Percentiles rank a stretch among this genome's conserved stretches.
phyloP scores from a whole-genome alignment of 2,113 vertebrate species.

The Ictalurus furcatus region DNA sequence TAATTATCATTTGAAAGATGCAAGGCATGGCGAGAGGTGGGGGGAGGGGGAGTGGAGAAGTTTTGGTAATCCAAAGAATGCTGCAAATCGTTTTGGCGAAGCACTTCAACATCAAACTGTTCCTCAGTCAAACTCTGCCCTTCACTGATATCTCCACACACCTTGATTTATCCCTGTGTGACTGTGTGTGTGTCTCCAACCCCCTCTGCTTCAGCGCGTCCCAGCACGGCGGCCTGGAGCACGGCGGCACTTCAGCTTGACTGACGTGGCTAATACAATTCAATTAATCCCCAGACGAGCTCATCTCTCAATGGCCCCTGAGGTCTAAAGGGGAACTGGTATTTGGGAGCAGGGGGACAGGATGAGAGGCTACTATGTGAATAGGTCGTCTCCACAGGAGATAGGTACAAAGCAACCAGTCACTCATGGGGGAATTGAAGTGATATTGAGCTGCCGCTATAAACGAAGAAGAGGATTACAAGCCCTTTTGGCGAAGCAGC shows the following conservation, averaged over 20 bases:
- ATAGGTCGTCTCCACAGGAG: slow-evolving; percentile 53
- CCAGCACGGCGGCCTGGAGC: slow-evolving; percentile 34
- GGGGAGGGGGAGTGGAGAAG: background rate
- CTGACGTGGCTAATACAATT: slow-evolving; percentile 52
- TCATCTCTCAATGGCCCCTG: slow-evolving; percentile 49
- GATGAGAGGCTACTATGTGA: slow-evolving; percentile 48
- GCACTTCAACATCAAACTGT: background rate
- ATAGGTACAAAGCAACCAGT: slow-evolving; percentile 54
- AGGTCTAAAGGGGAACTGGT: slow-evolving; percentile 50
- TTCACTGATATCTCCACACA: slow-evolving; percentile 10
- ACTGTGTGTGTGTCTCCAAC: background rate
- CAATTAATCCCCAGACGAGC: slow-evolving; percentile 52
- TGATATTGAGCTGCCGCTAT: slow-evolving; percentile 52
- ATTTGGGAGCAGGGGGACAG: slow-evolving; percentile 35
- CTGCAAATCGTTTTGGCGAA: background rate
- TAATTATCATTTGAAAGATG: slow-evolving; percentile 53
- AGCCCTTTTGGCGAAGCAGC: slow-evolving; percentile 57
- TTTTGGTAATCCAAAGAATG: background rate
- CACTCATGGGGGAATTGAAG: slow-evolving; percentile 53
- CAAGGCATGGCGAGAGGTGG: background rate
- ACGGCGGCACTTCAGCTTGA: slow-evolving; percentile 46
- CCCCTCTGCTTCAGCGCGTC: background rate
- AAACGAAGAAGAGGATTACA: slow-evolving; percentile 55
- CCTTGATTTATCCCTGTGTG: slow-evolving; percentile 1
- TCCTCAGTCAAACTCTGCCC: background rate